phyloP scores from a whole-genome alignment of 2,113 vertebrate genomes.

The Ancistrus triradiatus region DNA sequence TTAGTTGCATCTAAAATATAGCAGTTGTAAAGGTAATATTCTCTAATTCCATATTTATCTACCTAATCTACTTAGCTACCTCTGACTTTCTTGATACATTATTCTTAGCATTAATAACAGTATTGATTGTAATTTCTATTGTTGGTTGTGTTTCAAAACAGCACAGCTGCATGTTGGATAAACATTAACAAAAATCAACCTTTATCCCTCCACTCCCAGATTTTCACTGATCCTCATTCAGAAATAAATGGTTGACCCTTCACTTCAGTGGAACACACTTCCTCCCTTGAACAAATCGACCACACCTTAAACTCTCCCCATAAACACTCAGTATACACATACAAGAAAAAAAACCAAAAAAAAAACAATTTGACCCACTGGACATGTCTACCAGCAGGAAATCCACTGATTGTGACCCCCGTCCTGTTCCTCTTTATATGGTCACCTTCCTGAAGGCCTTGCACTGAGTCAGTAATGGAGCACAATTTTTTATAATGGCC shows the following conservation, averaged over 20 bases:
- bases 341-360: too few relatives aligned
- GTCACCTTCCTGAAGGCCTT: slow-evolving; percentile 48
- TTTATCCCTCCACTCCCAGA: slow-evolving; percentile 5
- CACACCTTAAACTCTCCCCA: slow-evolving; percentile 35
- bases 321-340: too few relatives aligned
- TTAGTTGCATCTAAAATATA: too few relatives aligned
- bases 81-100: too few relatives aligned
- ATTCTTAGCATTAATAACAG: too few relatives aligned
- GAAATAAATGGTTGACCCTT: slow-evolving; percentile 24
- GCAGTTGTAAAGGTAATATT: too few relatives aligned
- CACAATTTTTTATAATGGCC: slow-evolving; percentile 17
- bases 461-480: slow-evolving; percentile 21
- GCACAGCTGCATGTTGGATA: slow-evolving; percentile 38
- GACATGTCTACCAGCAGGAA: slow-evolving; percentile 49
- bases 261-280: slow-evolving; percentile 31
- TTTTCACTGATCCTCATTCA: slow-evolving; percentile 31
- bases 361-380: slow-evolving; percentile 37
- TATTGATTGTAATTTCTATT: too few relatives aligned
- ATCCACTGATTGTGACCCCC: slow-evolving; percentile 52
- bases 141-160: slow-evolving; percentile 11
- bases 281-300: slow-evolving; percentile 34
- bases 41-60: too few relatives aligned
- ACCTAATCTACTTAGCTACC: too few relatives aligned
- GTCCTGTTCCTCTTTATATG: slow-evolving; percentile 48
- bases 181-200: slow-evolving; percentile 17